Base-by-base conservation (phyloP, 1,140 invertebrate species). In the Myzus persicae region DNA sequence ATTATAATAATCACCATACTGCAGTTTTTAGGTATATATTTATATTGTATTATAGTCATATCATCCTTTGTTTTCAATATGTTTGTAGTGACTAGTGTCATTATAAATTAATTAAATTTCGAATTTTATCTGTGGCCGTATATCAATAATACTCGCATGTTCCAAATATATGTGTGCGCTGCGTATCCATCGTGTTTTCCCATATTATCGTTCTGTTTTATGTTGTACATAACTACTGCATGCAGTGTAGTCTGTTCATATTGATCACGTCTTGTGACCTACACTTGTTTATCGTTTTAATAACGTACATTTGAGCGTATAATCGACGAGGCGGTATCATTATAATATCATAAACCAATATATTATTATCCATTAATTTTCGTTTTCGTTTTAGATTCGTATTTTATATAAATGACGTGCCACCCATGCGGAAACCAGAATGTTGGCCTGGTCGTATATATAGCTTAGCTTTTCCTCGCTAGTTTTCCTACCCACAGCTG, bases 21-120 rank as follows among this genome's bases (percentile, higher is more conserved):
- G 8, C 22, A n/a, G n/a, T 76, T 76, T 18, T 59, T 59, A 31
- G 26, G 9, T 44, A 5, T 0, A 22, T 54, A 7, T 54, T 24
- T 22, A 7, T 54, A 54, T 59, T 59, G 11, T 11, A 36, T 76
- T 18, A n/a, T n/a, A 18, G 5, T 18, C 59, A 5, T 76, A 18
- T n/a, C 31, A n/a, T 76, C n/a, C n/a, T 76, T n/a, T 31, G 14
- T 76, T n/a, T 76, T 20, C 14, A 76, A 36, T n/a, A 76, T 76
- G 59, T n/a, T n/a, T 76, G 59, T n/a, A 76, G n/a, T 76, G 31
- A 76, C 14, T 76, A 76, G 59, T n/a, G 59, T n/a, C n/a, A 76
- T 76, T n/a, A n/a, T n/a, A 67, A 67, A 76, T 76, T 76, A 76
- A 76, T 76, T 76, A n/a, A n/a, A n/a, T n/a, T 76, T 76, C 14